Base-by-base conservation (phyloP, 2,888 invertebrate species). In the Macropis europaea region DNA sequence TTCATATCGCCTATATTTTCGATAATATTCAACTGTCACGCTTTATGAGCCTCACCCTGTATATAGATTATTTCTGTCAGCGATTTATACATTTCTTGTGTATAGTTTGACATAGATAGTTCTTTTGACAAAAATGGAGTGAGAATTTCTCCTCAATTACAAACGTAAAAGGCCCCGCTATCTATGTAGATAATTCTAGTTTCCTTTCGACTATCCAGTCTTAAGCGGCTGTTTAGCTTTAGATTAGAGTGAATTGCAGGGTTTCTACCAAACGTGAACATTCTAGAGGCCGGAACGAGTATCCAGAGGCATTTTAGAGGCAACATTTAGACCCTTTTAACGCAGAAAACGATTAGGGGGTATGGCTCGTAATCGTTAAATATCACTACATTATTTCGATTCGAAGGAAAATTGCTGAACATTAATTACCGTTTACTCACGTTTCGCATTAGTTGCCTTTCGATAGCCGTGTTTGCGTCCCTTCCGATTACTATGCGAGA, bases 341-440 rank as follows among this genome's bases (percentile, higher is more conserved):
- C 2, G 30, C n/a, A 2, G 6, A 2, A n/a, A 1, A 15, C 22
- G 13, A 28, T 43, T 26, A 5, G 7, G 11, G 15, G 17, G 11
- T 2, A 19, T 17, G 50, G 19, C 34, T 26, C 36, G 40, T 45
- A 56, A 64, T 60, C 66, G 57, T 54, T 34, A 45, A 43, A 52
- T 43, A 62, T 56, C 48, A 43, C 15, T 15, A 34, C 48, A 54
- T 50, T 56, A 62, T 54, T 63, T 47, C 62, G 40, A 53, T 15
- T 40, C 15, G 28, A 30, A 11, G 17, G 63, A 22, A 57, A 42
- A 67, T 61, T 3, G 13, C 19, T 34, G 32, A n/a, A 34, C 76
- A 45, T 72, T 72, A 68, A 78, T 79, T 74, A 62, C 59, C 30
- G 42, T 62, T 77, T 67, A 69, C 59, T 52, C 60, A 45, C 40